Conservation (phyloP, 2,113 vertebrate species). For the Anoplopoma fimbria region DNA sequence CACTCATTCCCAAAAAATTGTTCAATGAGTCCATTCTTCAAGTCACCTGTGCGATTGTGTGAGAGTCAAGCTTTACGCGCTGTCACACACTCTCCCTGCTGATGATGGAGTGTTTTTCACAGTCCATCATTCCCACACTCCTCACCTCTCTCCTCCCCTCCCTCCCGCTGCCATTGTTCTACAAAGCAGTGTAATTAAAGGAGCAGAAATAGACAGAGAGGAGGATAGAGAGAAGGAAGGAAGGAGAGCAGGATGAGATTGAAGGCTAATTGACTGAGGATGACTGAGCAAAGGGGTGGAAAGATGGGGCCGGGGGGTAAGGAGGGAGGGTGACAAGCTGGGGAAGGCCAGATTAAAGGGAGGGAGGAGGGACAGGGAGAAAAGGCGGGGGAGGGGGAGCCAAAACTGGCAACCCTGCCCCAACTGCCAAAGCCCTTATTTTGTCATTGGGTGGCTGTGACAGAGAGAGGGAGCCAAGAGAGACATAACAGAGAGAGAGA, state of each 20-base stretch:
- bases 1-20: background rate
- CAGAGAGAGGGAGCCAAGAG: conserved; percentile 70
- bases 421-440: conserved; percentile 80
- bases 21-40: background rate
- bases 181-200: conserved; percentile 73
- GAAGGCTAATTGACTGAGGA: conserved; percentile 82
- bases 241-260: conserved; percentile 68
- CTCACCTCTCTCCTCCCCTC: conserved; percentile 56
- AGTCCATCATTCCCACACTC: conserved; percentile 65
- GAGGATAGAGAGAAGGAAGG: conserved; percentile 51
- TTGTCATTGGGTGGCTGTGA: conserved; percentile 80
- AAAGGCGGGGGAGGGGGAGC: conserved; percentile 80
- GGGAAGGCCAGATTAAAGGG: conserved; percentile 68
- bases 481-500: conserved; percentile 63
- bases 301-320: conserved; percentile 44
- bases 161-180: conserved; percentile 64
- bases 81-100: conserved; percentile 36
- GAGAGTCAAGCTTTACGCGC: conserved; percentile 29
- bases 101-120: conserved; percentile 39
- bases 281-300: conserved; percentile 73
- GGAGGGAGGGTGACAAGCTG: conserved; percentile 61
- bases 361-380: conserved; percentile 68
- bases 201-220: conserved; percentile 55
- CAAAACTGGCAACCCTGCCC: conserved; percentile 82
- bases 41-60: conserved; percentile 37